These are phyloP conservation scores for Micrastur ruficollis DNA, from an alignment of 2,797 vertebrate species.

Conservation along the genomic window DNA sequence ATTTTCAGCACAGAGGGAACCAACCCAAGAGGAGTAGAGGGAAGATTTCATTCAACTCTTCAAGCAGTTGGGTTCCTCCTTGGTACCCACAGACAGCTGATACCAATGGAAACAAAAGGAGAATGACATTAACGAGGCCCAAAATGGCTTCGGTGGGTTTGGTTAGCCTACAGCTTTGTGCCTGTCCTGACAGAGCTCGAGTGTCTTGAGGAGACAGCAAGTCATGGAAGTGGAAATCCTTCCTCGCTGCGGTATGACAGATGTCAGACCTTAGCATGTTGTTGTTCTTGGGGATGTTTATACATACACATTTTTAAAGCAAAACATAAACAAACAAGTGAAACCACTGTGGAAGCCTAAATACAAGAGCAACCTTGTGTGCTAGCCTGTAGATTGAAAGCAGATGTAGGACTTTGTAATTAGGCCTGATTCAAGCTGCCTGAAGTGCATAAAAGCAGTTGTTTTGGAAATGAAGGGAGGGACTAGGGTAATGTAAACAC, in stretches of 20 bases:
- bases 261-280: conserved; percentile 43
- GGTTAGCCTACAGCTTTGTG: neutral
- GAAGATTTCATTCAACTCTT: neutral
- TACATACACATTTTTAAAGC: conserved; percentile 47
- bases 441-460: conserved; percentile 69
- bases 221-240: neutral
- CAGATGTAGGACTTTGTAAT: conserved; percentile 78
- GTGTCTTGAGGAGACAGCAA: neutral
- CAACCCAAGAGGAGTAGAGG: rapidly evolving
- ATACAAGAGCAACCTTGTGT: conserved; percentile 61
- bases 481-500: conserved; percentile 73
- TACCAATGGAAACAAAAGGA: neutral
- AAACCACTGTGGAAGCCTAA: conserved; percentile 39
- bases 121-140: neutral
- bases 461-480: conserved; percentile 71
- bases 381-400: conserved; percentile 72
- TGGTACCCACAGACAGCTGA: neutral
- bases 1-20: neutral
- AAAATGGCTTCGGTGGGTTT: neutral
- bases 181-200: neutral
- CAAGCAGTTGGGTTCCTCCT: neutral
- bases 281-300: conserved; percentile 62
- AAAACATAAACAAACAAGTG: conserved; percentile 74
- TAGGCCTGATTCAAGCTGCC: conserved; percentile 64
- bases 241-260: neutral